Percentiles rank a stretch among this genome's conserved stretches.
Evolutionary conservation across 1,140 invertebrate genomes (phyloP).

Genomic region (Nautilus pompilius): DNA sequence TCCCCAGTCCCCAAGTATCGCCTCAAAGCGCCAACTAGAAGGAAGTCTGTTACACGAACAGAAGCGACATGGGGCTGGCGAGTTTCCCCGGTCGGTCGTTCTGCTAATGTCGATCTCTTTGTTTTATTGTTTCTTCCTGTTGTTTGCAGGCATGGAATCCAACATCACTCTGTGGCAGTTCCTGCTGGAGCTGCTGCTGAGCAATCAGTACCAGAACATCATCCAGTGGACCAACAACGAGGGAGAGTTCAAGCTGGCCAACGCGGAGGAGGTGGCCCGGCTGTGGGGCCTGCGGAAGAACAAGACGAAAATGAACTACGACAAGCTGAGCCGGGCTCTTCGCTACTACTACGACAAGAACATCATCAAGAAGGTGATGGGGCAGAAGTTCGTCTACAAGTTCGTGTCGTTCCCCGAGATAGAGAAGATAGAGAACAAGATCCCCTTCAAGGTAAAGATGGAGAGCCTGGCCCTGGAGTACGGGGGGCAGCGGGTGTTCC

Average conservation of each 20-base stretch:
- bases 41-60: no score
- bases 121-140: conserved; percentile 5
- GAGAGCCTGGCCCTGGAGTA: conserved; percentile 53
- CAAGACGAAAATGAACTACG: conserved; percentile 99
- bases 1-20: no score
- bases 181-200: conserved; percentile 67
- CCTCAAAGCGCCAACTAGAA: no score
- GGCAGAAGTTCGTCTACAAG: conserved; percentile 97
- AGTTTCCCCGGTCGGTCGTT: no score
- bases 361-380: conserved; percentile 89
- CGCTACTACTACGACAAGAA: conserved; percentile 99
- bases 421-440: conserved; percentile 61
- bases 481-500: conserved; percentile 31
- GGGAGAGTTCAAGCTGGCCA: conserved; percentile 97
- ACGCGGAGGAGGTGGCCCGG: conserved; percentile 94
- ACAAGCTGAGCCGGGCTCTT: conserved; percentile 91
- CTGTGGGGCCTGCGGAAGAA: conserved; percentile 97
- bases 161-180: conserved; percentile 56
- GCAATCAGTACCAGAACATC: conserved; percentile 91
- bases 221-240: conserved; percentile 98
- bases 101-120: neutral
- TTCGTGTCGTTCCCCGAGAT: conserved; percentile 77
- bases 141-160: conserved; percentile 46
- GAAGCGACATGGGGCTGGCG: no score
- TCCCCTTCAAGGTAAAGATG: conserved; percentile 61